phyloP scores from a whole-genome alignment of 2,797 vertebrate species.

The Sebastolobus altivelis region DNA sequence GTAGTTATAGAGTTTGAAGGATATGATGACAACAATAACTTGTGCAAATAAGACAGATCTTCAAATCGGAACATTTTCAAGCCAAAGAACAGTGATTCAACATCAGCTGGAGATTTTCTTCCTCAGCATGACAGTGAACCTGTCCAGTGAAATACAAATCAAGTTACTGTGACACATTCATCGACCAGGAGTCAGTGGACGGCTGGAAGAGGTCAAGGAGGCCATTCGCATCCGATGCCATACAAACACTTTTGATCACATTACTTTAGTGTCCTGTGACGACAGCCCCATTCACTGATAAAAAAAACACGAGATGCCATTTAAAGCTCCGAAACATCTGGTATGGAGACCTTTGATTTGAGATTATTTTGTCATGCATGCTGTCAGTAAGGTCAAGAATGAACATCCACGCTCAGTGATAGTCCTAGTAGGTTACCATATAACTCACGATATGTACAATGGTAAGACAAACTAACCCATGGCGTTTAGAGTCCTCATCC shows the following conservation, averaged over 20 bases:
- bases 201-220: conserved; percentile 13
- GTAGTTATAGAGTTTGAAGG: background rate
- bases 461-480: conserved; percentile 87
- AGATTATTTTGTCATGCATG: background rate
- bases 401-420: background rate
- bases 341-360: background rate
- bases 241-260: background rate
- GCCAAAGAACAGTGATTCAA: conserved; percentile 4
- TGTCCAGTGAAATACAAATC: background rate
- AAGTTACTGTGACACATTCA: background rate
- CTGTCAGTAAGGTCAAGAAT: background rate
- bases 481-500: conserved; percentile 89
- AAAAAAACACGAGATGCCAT: background rate
- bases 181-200: background rate
- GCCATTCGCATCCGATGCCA: background rate
- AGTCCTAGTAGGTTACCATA: background rate
- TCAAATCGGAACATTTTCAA: background rate
- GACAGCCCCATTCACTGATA: background rate
- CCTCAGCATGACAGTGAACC: background rate
- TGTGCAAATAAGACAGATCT: background rate
- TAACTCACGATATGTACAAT: background rate
- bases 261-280: background rate
- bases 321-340: background rate
- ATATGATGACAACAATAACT: background rate
- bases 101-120: background rate